phyloP scores from a whole-genome alignment of 2,113 vertebrate genomes.

The Formicarius rufipectus region DNA sequence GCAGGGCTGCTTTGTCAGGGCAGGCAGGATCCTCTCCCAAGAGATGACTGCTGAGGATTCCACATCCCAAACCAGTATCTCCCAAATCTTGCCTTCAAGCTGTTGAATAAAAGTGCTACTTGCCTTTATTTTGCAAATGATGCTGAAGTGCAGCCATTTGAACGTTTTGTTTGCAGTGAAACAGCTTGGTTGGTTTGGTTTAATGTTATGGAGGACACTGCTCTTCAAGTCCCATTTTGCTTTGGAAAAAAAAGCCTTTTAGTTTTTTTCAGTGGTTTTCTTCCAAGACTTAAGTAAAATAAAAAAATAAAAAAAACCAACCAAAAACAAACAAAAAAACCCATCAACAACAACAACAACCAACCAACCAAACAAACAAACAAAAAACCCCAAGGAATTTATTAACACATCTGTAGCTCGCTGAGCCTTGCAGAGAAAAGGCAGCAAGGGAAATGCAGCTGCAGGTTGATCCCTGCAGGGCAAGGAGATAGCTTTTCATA shows the following conservation, averaged over 20 bases:
- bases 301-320: too few relatives aligned
- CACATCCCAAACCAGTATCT: not conserved
- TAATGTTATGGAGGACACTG: not conserved
- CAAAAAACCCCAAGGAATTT: not conserved
- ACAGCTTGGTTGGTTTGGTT: not conserved
- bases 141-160: fast-evolving
- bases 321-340: too few relatives aligned
- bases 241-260: not conserved
- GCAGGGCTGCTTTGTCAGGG: not conserved
- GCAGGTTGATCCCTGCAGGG: slow-evolving; percentile 40
- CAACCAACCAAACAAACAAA: too few relatives aligned
- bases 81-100: not conserved
- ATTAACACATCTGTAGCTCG: not conserved
- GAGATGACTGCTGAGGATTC: not conserved
- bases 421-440: slow-evolving; percentile 11
- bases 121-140: not conserved
- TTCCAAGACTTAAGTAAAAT: not conserved
- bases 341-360: too few relatives aligned
- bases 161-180: not conserved
- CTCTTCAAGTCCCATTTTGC: not conserved
- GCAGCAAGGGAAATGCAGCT: not conserved
- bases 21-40: not conserved
- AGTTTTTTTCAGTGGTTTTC: not conserved
- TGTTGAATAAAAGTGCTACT: not conserved
- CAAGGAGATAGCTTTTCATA: slow-evolving; percentile 43